Base-by-base conservation (phyloP, 2,797 vertebrate genomes). In the Enteromius fasciolatus region DNA sequence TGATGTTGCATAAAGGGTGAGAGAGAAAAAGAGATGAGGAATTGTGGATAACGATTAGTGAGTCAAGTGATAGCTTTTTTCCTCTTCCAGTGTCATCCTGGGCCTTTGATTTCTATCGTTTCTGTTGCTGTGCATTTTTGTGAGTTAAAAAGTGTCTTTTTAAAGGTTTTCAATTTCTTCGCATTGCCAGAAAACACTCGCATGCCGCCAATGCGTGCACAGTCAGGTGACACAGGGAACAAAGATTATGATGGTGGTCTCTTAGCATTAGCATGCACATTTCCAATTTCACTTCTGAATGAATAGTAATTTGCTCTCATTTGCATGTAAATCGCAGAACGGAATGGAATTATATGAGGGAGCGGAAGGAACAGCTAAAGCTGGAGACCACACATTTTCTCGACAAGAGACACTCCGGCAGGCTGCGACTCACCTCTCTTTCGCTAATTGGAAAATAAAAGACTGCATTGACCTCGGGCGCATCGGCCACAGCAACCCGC, bases 271-370 rank as follows among this genome's bases (percentile, higher is more conserved):
- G 79, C 80, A 63, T 20, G n/a, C 48, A 83, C 70, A 78, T 72
- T 84, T 52, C 80, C 57, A 70, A 52, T 85, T 87, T 76, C 20
- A 83, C 81, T 80, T 80, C 63, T 83, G 86, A 87, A 87, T 81
- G 80, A 80, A 67, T 87, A 80, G 78, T 81, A 59, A 88, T 86
- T 87, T 78, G 69, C 81, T 88, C 82, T 88, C 74, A 90, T 91
- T 90, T 89, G 87, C 89, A 91, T 91, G 84, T 87, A 89, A 91
- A 90, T 92, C 84, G 74, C 84, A 67, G 67, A 85, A 83, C 74
- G 52, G 76, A 83, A 80, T 85, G 78, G 76, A 83, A 83, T 88
- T 86, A 86, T 69, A 76, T 76, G 77, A 84, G 59, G 4, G 36
- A 25, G 50, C 72, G 78, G 77, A 76, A 83, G 31, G 36, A 80